Percentiles rank a stretch among this genome's conserved stretches.
These are phyloP conservation scores for Pocillopora grandis DNA, from an alignment of 92 coral and sea anemone species.

Conservation along the genomic window DNA sequence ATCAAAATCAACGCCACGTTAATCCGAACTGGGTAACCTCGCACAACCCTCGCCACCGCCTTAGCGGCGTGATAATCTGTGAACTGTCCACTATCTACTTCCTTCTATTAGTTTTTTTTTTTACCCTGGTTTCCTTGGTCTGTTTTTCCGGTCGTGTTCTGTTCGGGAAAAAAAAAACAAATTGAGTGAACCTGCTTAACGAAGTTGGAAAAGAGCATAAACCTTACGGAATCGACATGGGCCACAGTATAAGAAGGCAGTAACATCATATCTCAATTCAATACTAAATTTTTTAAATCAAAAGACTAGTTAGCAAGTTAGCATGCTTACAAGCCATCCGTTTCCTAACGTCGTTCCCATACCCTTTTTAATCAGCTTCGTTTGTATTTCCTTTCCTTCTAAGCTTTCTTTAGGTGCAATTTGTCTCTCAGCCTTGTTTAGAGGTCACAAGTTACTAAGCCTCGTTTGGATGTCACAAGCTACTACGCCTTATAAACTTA, in stretches of 20 bases:
- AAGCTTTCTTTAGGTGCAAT: background rate
- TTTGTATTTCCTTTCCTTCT: background rate
- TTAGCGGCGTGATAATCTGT: too few species aligned
- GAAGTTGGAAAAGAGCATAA: too few species aligned
- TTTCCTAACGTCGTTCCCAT: too few species aligned
- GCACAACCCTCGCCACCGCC: background rate
- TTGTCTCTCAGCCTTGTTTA: background rate
- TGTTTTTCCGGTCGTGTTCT: conserved; percentile 24
- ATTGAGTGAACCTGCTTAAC: background rate
- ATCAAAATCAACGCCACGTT: background rate
- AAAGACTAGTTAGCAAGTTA: too few species aligned
- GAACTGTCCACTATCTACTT: too few species aligned
- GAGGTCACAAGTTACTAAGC: background rate
- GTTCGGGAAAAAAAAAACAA: background rate
- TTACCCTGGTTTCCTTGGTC: conserved; percentile 17
- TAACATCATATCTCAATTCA: too few species aligned
- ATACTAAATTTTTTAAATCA: too few species aligned
- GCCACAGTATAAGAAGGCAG: too few species aligned
- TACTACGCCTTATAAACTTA: background rate
- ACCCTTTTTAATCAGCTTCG: too few species aligned
- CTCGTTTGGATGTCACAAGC: background rate
- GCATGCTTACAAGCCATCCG: too few species aligned
- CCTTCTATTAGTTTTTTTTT: background rate
- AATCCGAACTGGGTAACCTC: background rate
- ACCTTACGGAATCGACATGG: too few species aligned